phyloP scores from a whole-genome alignment of 2,113 vertebrate genomes.

The Serinus canaria region DNA sequence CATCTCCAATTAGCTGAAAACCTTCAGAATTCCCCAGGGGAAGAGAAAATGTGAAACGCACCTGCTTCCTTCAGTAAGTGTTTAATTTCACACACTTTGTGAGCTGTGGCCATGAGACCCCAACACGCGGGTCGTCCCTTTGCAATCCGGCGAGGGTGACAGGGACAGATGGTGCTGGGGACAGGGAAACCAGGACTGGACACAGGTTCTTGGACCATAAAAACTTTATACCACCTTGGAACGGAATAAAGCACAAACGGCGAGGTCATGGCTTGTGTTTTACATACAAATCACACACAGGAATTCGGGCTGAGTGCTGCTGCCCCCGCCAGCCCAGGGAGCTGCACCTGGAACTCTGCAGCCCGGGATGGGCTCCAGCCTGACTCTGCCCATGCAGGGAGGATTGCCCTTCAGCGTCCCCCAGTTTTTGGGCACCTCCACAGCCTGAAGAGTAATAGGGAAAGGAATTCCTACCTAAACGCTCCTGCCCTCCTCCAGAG shows the following conservation, averaged over 20 bases:
- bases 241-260: neutral
- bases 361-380: neutral
- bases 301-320: neutral
- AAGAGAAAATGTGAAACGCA: neutral
- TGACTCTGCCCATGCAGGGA: neutral
- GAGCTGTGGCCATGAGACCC: neutral
- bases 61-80: neutral
- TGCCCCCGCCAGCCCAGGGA: neutral
- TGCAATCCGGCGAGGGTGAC: neutral
- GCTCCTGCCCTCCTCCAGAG: neutral
- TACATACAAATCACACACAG: neutral
- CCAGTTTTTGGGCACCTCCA: neutral
- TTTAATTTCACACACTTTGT: neutral
- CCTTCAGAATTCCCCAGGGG: neutral
- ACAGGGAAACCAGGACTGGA: neutral
- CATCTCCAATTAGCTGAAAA: neutral
- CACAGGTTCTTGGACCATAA: neutral
- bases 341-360: neutral
- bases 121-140: neutral
- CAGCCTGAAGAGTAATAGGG: neutral
- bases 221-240: neutral
- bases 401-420: neutral
- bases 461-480: neutral
- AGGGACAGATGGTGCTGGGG: neutral
- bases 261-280: neutral